These are phyloP conservation scores for Manacus vitellinus DNA, from an alignment of 2,113 vertebrate genomes.

Conservation along the genomic window DNA sequence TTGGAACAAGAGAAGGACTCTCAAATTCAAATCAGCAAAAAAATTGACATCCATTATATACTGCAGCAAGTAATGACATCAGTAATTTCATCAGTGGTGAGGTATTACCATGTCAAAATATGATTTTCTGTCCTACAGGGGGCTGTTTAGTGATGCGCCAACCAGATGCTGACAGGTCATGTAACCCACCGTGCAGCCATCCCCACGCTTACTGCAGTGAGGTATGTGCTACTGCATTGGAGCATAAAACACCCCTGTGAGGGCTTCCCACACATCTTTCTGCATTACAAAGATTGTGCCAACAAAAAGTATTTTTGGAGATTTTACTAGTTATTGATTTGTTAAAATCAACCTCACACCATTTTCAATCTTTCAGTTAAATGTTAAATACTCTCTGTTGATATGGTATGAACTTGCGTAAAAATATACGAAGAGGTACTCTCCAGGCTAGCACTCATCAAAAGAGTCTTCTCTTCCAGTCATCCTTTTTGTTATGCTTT, in stretches of 20 bases:
- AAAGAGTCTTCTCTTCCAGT: not conserved
- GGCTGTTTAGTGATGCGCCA: conserved; percentile 87
- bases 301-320: not conserved
- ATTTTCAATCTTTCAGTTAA: not conserved
- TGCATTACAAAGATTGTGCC: not conserved
- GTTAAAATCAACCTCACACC: not conserved
- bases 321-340: not conserved
- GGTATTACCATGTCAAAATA: conserved; percentile 55
- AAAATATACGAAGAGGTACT: not conserved
- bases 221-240: conserved; percentile 77
- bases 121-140: conserved; percentile 81
- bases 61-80: not conserved
- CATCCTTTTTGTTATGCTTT: not conserved
- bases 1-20: not conserved
- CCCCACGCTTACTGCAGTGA: conserved; percentile 90
- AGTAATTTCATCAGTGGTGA: conserved; percentile 13
- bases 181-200: conserved; percentile 88
- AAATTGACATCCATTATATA: not conserved
- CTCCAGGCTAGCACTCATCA: not conserved
- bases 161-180: conserved; percentile 86
- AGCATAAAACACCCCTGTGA: not conserved
- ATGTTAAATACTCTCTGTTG: not conserved
- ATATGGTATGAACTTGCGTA: not conserved
- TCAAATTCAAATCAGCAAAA: not conserved
- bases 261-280: not conserved